Evolutionary conservation across 1,140 invertebrate species (phyloP).

Genomic region (Drosophila sp.): DNA sequence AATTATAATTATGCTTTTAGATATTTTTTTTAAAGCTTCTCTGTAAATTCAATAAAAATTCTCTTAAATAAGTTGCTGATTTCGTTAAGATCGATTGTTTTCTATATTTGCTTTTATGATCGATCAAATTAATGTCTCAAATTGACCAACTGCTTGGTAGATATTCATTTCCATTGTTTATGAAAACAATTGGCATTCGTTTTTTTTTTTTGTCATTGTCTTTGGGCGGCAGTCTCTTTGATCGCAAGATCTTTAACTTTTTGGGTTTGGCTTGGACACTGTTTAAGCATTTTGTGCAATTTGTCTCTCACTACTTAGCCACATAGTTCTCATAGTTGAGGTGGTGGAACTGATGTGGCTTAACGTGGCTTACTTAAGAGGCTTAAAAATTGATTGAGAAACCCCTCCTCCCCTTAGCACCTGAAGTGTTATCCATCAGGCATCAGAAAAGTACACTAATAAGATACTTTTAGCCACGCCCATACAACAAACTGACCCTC

Average conservation of each 20-base stretch:
- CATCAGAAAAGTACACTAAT: conserved; percentile 43
- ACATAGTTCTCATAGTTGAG: conserved; percentile 36
- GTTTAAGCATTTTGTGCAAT: conserved; percentile 67
- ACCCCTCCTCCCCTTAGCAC: conserved; percentile 12
- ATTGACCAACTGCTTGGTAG: conserved; percentile 1
- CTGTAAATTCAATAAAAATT: too few species aligned
- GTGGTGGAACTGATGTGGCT: background rate
- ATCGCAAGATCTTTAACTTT: conserved; percentile 33
- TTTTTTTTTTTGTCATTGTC: conserved; percentile 32
- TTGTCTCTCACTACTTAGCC: conserved; percentile 61
- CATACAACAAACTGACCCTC: conserved; percentile 55
- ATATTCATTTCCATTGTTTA: conserved; percentile 36
- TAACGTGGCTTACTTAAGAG: conserved; percentile 27
- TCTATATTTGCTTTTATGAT: conserved; percentile 10
- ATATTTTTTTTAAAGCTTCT: too few species aligned
- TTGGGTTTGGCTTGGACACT: conserved; percentile 37
- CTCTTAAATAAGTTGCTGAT: too few species aligned
- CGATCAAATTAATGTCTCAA: conserved; percentile 15
- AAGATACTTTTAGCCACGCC: conserved; percentile 55
- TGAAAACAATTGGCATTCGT: conserved; percentile 8
- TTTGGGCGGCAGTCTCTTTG: conserved; percentile 41
- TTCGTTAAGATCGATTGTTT: background rate
- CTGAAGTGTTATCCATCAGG: conserved; percentile 38
- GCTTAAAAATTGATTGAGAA: conserved; percentile 64
- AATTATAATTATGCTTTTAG: too few species aligned